Conservation (phyloP, 2,888 invertebrate genomes). For the Crematogaster levior region DNA sequence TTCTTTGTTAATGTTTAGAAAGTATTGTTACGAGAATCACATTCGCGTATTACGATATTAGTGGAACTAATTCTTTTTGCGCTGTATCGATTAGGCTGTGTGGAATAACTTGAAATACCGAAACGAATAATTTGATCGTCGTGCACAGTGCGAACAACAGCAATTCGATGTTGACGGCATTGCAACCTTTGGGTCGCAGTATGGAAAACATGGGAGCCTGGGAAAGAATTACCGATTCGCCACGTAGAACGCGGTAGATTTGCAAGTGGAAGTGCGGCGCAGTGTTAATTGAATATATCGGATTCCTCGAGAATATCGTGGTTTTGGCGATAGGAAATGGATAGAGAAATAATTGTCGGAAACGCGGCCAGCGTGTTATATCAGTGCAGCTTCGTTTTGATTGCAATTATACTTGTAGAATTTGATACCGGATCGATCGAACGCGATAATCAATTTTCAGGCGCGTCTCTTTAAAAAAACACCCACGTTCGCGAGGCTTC, state of each 20-base stretch:
- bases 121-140: conserved; percentile 51
- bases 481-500: conserved; percentile 52
- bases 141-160: conserved; percentile 47
- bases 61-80: conserved; percentile 5
- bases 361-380: conserved; percentile 70
- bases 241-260: conserved; percentile 63
- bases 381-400: conserved; percentile 73
- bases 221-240: conserved; percentile 73
- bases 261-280: conserved; percentile 74
- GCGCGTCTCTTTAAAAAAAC: conserved; percentile 71
- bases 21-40: not conserved
- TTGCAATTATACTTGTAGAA: conserved; percentile 75
- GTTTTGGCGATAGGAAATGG: conserved; percentile 74
- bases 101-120: conserved; percentile 34
- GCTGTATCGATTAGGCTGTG: conserved; percentile 40
- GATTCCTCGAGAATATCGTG: conserved; percentile 75
- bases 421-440: conserved; percentile 72
- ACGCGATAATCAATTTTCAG: conserved; percentile 73
- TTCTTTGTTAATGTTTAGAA: not conserved
- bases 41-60: not conserved
- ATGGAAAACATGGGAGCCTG: conserved; percentile 68
- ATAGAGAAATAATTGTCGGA: conserved; percentile 75
- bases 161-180: conserved; percentile 52
- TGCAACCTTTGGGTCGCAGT: conserved; percentile 55
- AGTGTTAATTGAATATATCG: conserved; percentile 75